Evolutionary conservation across 2,888 invertebrate genomes (phyloP), one percentile per base, ranked within the genome.

Genomic region (Amblyteles armatorius): DNA sequence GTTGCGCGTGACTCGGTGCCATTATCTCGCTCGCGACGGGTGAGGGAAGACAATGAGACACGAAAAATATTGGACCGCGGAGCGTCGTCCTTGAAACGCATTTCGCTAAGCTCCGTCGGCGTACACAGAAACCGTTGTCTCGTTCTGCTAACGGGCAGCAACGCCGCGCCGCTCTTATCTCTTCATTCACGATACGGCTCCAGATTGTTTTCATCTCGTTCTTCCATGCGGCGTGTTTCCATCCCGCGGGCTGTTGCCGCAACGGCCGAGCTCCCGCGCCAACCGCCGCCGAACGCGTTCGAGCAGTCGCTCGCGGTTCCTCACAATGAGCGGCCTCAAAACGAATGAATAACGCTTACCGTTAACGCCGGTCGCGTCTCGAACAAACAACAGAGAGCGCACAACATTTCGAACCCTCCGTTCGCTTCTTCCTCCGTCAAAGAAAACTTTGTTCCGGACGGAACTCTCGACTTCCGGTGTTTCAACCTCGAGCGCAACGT

Each of bases 361-460:
- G 16, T 60, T 60, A 33, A 60, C 5, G 33, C 33, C 44, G 60
- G 6, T 26, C 16, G 2, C 80, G 48, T n/a, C 68, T 74, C 44
- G 57, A 74, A 72, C 67, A 74, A 80, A 73, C 80, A 68, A 73
- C 29, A 67, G 19, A 33, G 57, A 68, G 67, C 60, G 33, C 40
- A 55, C 57, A 26, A 52, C 5, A 29, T 26, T 19, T 50, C 69
- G 44, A 40, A 40, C 44, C 6, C 26, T n/a, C 19, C 29, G 7
- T 67, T 60, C 48, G 52, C 55, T 40, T 44, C 0, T 2, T 44
- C 13, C 5, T 44, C 13, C 44, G 44, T 44, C 73, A 80, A 73
- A 74, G 73, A 57, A 48, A 80, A 74, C 67, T 11, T 57, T 80
- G 73, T 80, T 80, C 55, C 33, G 6, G n/a, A 3, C 67, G 67